Evolutionary conservation across 2,797 vertebrate genomes (phyloP).

Genomic region (Potorous gilbertii): DNA sequence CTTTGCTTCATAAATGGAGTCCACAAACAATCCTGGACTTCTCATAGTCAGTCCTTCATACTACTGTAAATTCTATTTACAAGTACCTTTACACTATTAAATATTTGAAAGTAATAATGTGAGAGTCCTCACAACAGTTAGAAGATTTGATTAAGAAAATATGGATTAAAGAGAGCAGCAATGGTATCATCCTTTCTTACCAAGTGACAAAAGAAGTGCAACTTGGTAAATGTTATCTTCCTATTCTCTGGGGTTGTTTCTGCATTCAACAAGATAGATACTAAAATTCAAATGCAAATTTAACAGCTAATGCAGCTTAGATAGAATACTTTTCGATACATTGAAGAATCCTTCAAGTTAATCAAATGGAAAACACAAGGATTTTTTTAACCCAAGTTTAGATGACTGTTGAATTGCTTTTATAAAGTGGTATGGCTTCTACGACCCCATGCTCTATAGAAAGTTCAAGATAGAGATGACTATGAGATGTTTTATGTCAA

Average conservation of each 20-base stretch:
- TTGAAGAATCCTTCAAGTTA: slow-evolving; percentile 78
- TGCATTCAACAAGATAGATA: slow-evolving; percentile 72
- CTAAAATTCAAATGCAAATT: slow-evolving; percentile 77
- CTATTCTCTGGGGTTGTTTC: slow-evolving; percentile 68
- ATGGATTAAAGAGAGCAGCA: slow-evolving; percentile 48
- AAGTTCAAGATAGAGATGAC: slow-evolving; percentile 1
- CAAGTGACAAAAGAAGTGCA: slow-evolving; percentile 54
- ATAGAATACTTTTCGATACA: slow-evolving; percentile 73
- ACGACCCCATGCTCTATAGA: not conserved
- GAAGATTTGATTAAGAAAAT: slow-evolving; percentile 43
- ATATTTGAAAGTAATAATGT: slow-evolving; percentile 7
- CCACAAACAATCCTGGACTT: not conserved
- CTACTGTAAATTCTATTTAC: not conserved
- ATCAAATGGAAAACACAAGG: slow-evolving; percentile 63
- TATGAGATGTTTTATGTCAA: not conserved
- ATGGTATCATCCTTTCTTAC: slow-evolving; percentile 55
- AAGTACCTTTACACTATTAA: slow-evolving; percentile 2
- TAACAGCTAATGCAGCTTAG: slow-evolving; percentile 67
- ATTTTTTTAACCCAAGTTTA: slow-evolving; percentile 36
- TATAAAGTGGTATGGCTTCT: slow-evolving; percentile 25
- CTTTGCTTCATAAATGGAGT: not conserved
- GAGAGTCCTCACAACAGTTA: slow-evolving; percentile 40
- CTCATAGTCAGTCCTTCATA: slow-evolving; percentile 6
- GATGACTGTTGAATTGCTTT: slow-evolving; percentile 43
- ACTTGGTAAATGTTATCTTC: slow-evolving; percentile 50